These are phyloP conservation scores for Oryctolagus cuniculus DNA, from an alignment of 2,113 vertebrate genomes.

Conservation along the genomic window DNA sequence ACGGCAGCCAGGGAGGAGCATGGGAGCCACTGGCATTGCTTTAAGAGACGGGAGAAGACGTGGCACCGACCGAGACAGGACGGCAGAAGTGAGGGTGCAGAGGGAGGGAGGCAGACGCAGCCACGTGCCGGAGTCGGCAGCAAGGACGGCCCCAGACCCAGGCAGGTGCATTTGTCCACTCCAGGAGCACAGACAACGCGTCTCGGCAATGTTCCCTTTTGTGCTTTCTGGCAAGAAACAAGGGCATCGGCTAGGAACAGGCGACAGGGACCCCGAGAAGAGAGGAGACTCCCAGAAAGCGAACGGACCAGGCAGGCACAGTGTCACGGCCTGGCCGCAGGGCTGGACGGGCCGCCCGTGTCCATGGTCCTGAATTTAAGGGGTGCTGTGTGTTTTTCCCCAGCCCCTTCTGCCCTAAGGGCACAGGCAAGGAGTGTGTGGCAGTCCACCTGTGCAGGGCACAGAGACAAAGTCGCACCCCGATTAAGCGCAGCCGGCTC, in stretches of 20 bases:
- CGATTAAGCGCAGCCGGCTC: no score
- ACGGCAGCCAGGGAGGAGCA: no score
- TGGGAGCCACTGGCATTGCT: no score
- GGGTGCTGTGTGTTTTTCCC: not conserved
- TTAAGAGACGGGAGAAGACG: no score
- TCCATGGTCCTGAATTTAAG: not conserved
- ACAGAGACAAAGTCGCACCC: no score
- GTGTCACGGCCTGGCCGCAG: not conserved
- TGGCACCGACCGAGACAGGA: no score
- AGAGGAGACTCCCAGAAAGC: not conserved
- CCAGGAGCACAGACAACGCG: not conserved
- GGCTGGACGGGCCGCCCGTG: no score
- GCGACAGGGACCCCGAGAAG: not conserved
- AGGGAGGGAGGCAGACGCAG: no score
- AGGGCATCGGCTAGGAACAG: not conserved
- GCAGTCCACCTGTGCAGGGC: no score
- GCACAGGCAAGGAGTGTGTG: not conserved
- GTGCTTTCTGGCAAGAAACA: no score
- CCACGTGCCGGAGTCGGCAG: no score
- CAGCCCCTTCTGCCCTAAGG: not conserved
- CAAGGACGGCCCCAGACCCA: not conserved
- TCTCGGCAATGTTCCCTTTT: not conserved
- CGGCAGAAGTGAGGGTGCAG: no score
- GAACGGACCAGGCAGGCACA: fast-evolving
- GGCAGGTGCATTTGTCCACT: not conserved